phyloP scores from a whole-genome alignment of 2,113 vertebrate species.

The Bungarus multicinctus region DNA sequence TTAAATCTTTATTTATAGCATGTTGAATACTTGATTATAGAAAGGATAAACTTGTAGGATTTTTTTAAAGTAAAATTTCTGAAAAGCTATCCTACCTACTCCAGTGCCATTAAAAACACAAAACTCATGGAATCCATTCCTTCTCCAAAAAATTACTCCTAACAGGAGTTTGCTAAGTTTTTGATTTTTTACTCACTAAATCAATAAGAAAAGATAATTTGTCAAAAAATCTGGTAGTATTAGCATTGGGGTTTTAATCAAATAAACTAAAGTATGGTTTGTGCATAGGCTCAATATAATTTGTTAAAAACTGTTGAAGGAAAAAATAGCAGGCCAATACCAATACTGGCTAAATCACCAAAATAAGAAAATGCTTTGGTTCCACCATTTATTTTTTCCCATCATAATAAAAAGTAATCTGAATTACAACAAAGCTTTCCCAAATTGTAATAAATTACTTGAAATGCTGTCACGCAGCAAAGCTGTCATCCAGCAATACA shows the following conservation, averaged over 20 bases:
- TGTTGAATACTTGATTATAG: neutral
- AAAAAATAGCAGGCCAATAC: neutral
- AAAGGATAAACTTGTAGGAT: neutral
- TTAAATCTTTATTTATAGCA: neutral
- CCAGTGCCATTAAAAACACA: neutral
- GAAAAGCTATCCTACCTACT: neutral
- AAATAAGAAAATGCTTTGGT: neutral
- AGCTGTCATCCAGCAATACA: neutral
- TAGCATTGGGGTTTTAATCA: neutral
- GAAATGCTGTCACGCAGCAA: constrained; percentile 1
- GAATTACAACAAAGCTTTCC: constrained; percentile 32
- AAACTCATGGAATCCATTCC: neutral
- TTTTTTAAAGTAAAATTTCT: neutral
- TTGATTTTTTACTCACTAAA: neutral
- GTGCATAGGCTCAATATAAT: neutral
- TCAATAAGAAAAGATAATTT: neutral
- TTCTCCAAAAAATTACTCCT: neutral
- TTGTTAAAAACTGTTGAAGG: neutral
- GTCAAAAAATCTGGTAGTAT: neutral
- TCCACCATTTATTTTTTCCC: neutral
- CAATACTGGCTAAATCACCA: neutral
- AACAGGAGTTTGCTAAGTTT: neutral
- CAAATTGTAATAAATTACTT: constrained; percentile 43
- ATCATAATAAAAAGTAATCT: neutral
- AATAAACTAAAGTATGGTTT: neutral